These are phyloP conservation scores for Mechanitis messenoides DNA, from an alignment of 2,888 invertebrate species.

Conservation along the genomic window DNA sequence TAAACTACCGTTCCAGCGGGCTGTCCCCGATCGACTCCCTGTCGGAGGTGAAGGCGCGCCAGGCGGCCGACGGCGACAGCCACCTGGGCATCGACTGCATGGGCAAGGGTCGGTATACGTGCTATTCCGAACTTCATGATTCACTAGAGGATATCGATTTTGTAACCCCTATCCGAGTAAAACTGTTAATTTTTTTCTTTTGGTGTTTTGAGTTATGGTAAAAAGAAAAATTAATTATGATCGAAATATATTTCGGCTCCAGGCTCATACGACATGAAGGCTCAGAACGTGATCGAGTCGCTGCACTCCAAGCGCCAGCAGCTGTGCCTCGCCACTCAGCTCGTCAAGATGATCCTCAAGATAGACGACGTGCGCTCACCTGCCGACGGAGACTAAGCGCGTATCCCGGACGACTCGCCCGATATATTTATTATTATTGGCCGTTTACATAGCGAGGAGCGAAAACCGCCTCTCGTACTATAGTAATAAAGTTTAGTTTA, in stretches of 20 bases:
- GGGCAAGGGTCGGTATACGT: slow-evolving; percentile 48
- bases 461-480: too few relatives aligned
- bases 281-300: slow-evolving; percentile 96
- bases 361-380: slow-evolving; percentile 95
- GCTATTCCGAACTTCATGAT: background rate
- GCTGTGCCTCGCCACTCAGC: slow-evolving; percentile 95
- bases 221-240: too few relatives aligned
- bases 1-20: slow-evolving; percentile 79
- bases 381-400: slow-evolving; percentile 58
- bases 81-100: slow-evolving; percentile 97
- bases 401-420: background rate
- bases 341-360: slow-evolving; percentile 99
- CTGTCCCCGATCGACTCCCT: slow-evolving; percentile 94
- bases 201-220: too few relatives aligned
- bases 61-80: slow-evolving; percentile 88
- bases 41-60: slow-evolving; percentile 92
- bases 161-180: too few relatives aligned
- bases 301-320: slow-evolving; percentile 98
- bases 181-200: too few relatives aligned
- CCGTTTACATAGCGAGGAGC: too few relatives aligned
- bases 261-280: slow-evolving; percentile 89
- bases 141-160: slow-evolving; percentile 4
- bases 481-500: too few relatives aligned
- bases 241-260: slow-evolving; percentile 24
- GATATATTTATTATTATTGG: too few relatives aligned